phyloP scores from a whole-genome alignment of 2,113 vertebrate species.

The Camarhynchus parvulus region DNA sequence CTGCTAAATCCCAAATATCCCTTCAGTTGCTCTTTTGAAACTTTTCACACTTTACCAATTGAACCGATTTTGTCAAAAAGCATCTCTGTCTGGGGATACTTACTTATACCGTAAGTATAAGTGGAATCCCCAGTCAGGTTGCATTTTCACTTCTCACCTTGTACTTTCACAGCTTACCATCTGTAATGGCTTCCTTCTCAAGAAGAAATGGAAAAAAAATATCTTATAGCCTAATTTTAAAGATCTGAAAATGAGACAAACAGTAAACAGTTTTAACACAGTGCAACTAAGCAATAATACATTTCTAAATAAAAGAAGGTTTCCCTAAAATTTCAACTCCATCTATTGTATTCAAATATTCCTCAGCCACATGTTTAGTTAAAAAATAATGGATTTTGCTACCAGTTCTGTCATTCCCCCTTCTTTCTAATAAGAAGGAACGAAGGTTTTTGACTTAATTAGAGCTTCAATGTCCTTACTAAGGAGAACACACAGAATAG shows the following conservation, averaged over 20 bases:
- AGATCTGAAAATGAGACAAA: not conserved
- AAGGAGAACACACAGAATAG: fast-evolving
- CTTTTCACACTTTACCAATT: not conserved
- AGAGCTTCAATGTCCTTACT: not conserved
- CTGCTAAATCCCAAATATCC: not conserved
- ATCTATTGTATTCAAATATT: not conserved
- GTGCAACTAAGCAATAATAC: not conserved
- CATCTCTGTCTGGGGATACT: not conserved
- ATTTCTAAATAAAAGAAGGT: not conserved
- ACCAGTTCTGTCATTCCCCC: not conserved
- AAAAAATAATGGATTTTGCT: not conserved
- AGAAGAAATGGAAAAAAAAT: not conserved
- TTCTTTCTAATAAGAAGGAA: not conserved
- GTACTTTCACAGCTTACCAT: not conserved
- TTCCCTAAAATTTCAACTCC: not conserved
- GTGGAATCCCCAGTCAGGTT: not conserved
- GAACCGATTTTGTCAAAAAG: not conserved
- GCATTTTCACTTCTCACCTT: not conserved
- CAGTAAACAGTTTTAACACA: not conserved
- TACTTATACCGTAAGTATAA: too few species aligned
- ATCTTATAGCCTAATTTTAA: not conserved
- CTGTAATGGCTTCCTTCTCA: not conserved
- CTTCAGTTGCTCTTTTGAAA: not conserved
- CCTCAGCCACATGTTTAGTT: not conserved
- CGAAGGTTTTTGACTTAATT: not conserved